These are phyloP conservation scores for Camelus bactrianus DNA, from an alignment of 2,113 vertebrate species.

Conservation along the genomic window DNA sequence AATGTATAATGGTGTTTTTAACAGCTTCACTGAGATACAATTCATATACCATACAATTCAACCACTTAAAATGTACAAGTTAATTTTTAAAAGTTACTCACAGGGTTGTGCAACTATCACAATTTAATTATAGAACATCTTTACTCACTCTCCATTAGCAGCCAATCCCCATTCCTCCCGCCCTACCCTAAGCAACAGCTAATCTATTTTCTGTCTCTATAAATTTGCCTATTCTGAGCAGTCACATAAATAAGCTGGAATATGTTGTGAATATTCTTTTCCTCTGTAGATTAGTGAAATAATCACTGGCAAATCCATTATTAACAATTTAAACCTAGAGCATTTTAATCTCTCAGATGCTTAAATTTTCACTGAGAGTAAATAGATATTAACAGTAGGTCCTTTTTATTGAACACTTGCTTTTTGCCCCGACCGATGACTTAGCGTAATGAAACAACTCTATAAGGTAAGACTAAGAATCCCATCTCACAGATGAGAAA, in stretches of 20 bases:
- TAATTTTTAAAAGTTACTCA: background rate
- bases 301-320: background rate
- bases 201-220: background rate
- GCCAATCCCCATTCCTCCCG: background rate
- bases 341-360: background rate
- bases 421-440: background rate
- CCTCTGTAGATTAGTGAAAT: background rate
- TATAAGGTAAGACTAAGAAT: background rate
- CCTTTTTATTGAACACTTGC: background rate
- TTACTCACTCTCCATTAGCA: background rate
- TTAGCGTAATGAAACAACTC: background rate
- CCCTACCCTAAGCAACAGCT: background rate
- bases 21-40: background rate
- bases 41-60: background rate
- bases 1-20: background rate
- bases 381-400: background rate
- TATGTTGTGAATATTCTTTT: background rate
- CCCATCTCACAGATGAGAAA: background rate
- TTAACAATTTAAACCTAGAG: background rate
- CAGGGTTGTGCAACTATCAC: background rate
- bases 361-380: background rate
- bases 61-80: background rate
- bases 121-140: background rate
- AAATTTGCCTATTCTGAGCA: background rate
- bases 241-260: background rate